phyloP scores from a whole-genome alignment of 2,888 invertebrate genomes.

The Leptura quadrifasciata region DNA sequence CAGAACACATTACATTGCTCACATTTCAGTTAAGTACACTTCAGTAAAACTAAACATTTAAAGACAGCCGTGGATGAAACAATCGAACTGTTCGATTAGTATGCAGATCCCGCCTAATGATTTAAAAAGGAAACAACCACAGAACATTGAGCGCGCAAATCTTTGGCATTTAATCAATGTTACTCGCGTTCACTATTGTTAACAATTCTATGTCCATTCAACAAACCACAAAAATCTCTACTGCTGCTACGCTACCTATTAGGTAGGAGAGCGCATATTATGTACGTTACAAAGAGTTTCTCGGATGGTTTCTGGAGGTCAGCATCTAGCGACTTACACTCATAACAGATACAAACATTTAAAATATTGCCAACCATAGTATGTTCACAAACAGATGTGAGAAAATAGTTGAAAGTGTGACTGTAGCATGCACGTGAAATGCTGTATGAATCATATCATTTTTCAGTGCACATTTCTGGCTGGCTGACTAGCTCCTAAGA shows the following conservation, averaged over 20 bases:
- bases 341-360: background rate
- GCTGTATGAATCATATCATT: too few relatives aligned
- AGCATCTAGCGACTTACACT: background rate
- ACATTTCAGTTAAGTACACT: background rate
- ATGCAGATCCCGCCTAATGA: background rate
- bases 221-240: background rate
- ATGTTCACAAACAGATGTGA: background rate
- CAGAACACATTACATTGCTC: background rate
- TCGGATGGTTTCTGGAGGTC: background rate
- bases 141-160: background rate
- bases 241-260: constrained; percentile 9
- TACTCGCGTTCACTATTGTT: background rate
- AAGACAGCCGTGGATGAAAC: background rate
- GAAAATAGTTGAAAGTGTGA: background rate
- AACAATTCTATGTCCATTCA: background rate
- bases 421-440: background rate
- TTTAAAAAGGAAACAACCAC: background rate
- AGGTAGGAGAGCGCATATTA: background rate
- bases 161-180: constrained; percentile 5
- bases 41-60: background rate
- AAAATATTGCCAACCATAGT: background rate
- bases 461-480: too few relatives aligned
- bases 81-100: background rate
- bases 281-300: background rate
- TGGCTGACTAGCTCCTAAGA: too few relatives aligned